Evolutionary conservation across 2,113 vertebrate genomes (phyloP), one percentile per base, ranked within the genome.

Genomic region (Collichthys lucidus): DNA sequence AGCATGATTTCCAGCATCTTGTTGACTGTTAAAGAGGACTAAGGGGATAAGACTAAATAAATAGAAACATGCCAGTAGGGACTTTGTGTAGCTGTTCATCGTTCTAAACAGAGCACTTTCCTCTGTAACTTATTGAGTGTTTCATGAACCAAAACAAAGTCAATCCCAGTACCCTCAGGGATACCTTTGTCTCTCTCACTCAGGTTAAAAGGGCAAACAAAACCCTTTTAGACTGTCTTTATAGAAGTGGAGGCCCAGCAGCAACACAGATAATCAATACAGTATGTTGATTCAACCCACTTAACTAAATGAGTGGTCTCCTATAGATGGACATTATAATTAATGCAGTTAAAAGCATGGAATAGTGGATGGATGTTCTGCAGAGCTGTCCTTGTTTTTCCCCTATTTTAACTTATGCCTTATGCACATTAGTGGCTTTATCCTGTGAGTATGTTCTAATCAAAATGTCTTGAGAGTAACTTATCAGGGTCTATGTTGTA

Each of bases 211-310:
- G 77, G 74, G 55, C 52, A 85, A 79, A 84, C 24, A 8, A 56
- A 81, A 77, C 56, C 66, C 52, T 82, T 90, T 88, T 82, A 88
- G 60, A 77, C 52, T 61, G 44, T 81, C 67, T 31, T 4, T 64
- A 40, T 59, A 79, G 73, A 82, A 77, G 65, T 22, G 22, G 22
- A 65, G 35, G 56, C 73, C 53, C 24, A 52, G 50, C 78, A 74
- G 79, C 81, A 55, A 47, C 77, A 66, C 65, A 85, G 10, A 69
- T 61, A 82, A 89, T 91, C 86, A 74, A 90, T 90, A 77, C 26
- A 22, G 29, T 22, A 29, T 83, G 85, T 86, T 86, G 85, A 90
- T 84, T 69, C 78, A 86, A 80, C 66, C 83, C 87, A 90, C 90
- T 90, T 90, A 74, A 68, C 79, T 68, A 86, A 90, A 88, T 89